Evolutionary conservation across 1,140 invertebrate genomes (phyloP).

Genomic region (Anoplolepis gracilipes): DNA sequence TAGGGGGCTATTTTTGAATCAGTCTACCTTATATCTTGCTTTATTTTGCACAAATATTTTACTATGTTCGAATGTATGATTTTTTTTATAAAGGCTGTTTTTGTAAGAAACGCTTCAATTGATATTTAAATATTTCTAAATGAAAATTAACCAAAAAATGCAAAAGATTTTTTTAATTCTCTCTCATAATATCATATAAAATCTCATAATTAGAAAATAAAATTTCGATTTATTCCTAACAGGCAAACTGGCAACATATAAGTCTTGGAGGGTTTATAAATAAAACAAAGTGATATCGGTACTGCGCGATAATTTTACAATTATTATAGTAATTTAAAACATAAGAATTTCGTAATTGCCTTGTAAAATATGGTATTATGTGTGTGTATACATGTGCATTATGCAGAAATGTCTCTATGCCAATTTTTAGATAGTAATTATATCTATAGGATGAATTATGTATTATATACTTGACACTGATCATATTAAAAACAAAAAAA

Average conservation of each 20-base stretch:
- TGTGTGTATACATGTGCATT: background rate
- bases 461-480: background rate
- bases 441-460: background rate
- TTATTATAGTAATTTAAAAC: background rate
- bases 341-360: slow-evolving; percentile 44
- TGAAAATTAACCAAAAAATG: background rate
- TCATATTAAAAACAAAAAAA: too few species aligned
- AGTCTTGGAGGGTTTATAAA: slow-evolving; percentile 79
- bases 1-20: too few species aligned
- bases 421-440: slow-evolving; percentile 14
- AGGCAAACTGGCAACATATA: slow-evolving; percentile 85
- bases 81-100: too few species aligned
- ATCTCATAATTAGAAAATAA: background rate
- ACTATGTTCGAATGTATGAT: too few species aligned
- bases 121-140: background rate
- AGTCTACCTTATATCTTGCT: too few species aligned
- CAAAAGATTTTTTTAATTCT: background rate
- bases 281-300: slow-evolving; percentile 62
- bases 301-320: background rate
- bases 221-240: slow-evolving; percentile 58
- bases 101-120: too few species aligned
- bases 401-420: background rate
- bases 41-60: too few species aligned
- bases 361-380: slow-evolving; percentile 31
- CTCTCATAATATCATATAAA: background rate